A percentile compares a stretch with the other conserved stretches of the same genome.
phyloP scores from a whole-genome alignment of 2,113 vertebrate species.

The Ardeotis arabs region DNA sequence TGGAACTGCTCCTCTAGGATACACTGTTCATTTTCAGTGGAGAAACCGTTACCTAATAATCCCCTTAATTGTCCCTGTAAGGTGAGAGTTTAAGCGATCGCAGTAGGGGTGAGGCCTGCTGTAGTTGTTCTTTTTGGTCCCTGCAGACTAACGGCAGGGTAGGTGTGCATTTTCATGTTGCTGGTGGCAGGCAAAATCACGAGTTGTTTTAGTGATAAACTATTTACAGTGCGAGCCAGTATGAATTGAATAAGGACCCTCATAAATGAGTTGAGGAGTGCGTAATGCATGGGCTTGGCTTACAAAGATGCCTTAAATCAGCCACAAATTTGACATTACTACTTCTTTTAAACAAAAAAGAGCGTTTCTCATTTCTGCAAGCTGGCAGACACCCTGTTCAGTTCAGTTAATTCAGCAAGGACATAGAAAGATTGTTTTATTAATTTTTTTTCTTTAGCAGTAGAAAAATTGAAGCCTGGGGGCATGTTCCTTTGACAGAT shows the following conservation, averaged over 20 bases:
- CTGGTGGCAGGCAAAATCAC: not conserved
- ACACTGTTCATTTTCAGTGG: not conserved
- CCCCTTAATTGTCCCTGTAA: not conserved
- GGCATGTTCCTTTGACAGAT: conserved; percentile 39
- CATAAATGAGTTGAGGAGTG: not conserved
- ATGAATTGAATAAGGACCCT: not conserved
- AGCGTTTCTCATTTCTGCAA: not conserved
- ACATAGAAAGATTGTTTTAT: not conserved
- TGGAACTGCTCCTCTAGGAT: not conserved
- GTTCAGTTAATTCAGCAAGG: not conserved
- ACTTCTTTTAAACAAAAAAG: not conserved
- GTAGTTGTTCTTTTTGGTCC: not conserved
- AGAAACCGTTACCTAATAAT: not conserved
- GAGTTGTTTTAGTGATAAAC: not conserved
- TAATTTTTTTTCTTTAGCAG: not conserved
- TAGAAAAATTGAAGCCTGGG: not conserved
- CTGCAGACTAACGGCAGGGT: not conserved
- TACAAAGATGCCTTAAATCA: not conserved
- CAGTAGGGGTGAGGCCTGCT: not conserved
- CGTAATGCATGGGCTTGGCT: not conserved
- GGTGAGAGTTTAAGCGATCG: not conserved
- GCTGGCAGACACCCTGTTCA: not conserved
- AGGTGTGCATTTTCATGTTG: not conserved
- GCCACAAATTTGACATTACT: not conserved
- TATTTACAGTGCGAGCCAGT: not conserved